Conservation (phyloP, 2,113 vertebrate species). For the Strix aluco region DNA sequence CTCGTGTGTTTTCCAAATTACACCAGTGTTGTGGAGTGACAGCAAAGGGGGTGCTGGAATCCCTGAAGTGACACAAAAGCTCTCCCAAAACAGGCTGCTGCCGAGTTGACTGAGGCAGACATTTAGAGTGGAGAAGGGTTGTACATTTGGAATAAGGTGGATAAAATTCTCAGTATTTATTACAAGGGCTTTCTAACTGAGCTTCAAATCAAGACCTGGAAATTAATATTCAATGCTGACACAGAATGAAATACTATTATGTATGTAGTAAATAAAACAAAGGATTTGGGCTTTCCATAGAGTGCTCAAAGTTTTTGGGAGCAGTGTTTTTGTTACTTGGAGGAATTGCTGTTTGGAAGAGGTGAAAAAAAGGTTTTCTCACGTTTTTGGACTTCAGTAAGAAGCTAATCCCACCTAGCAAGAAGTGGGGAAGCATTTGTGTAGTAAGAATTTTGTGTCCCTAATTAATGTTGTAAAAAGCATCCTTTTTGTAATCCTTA, state of each 20-base stretch:
- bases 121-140: rapidly evolving
- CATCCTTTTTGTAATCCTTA: not conserved
- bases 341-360: not conserved
- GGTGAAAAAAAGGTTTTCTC: not conserved
- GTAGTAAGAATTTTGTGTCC: not conserved
- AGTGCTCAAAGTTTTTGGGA: not conserved
- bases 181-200: not conserved
- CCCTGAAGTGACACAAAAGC: not conserved
- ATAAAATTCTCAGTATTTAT: not conserved
- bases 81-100: rapidly evolving
- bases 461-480: not conserved
- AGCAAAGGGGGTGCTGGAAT: too few species aligned
- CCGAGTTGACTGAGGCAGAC: rapidly evolving
- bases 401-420: not conserved
- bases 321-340: not conserved
- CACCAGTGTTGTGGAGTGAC: rapidly evolving
- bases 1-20: rapidly evolving
- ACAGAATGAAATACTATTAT: not conserved
- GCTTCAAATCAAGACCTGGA: not conserved
- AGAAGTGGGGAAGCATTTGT: not conserved
- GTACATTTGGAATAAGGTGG: not conserved
- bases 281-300: rapidly evolving
- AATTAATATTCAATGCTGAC: not conserved
- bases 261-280: not conserved
- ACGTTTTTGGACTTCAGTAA: rapidly evolving